Evolutionary conservation across 2,888 invertebrate genomes (phyloP).

Genomic region (Campopleginae sp.): DNA sequence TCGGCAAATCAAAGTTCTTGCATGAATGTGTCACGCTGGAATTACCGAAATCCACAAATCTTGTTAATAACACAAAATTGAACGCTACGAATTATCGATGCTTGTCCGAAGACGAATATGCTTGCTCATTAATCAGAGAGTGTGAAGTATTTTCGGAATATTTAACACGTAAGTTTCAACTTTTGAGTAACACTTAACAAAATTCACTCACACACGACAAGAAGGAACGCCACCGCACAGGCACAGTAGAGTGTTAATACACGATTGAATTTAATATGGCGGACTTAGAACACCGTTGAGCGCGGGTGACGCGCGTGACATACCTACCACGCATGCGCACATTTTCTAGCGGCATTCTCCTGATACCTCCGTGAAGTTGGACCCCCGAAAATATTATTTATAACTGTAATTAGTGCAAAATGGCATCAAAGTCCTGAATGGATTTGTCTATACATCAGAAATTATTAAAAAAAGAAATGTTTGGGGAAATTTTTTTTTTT

Average conservation of each 20-base stretch:
- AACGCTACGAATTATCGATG: background rate
- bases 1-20: constrained; percentile 23
- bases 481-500: too few species aligned
- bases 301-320: background rate
- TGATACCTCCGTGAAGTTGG: background rate
- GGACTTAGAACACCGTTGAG: background rate
- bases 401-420: too few species aligned
- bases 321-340: background rate
- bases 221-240: constrained; percentile 14
- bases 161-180: background rate
- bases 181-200: background rate
- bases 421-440: too few species aligned
- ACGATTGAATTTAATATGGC: constrained; percentile 13
- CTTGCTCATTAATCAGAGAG: background rate
- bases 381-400: too few species aligned
- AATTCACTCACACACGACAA: constrained; percentile 18
- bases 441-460: too few species aligned
- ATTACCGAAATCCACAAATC: constrained; percentile 6
- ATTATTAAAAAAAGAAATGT: too few species aligned
- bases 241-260: constrained; percentile 4
- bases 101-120: background rate
- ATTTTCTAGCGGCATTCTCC: background rate
- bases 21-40: constrained; percentile 22
- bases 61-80: too few species aligned
- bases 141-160: background rate